Evolutionary conservation across 2,888 invertebrate genomes (phyloP), one percentile per base, ranked within the genome.

Genomic region (Spialia ferax): DNA sequence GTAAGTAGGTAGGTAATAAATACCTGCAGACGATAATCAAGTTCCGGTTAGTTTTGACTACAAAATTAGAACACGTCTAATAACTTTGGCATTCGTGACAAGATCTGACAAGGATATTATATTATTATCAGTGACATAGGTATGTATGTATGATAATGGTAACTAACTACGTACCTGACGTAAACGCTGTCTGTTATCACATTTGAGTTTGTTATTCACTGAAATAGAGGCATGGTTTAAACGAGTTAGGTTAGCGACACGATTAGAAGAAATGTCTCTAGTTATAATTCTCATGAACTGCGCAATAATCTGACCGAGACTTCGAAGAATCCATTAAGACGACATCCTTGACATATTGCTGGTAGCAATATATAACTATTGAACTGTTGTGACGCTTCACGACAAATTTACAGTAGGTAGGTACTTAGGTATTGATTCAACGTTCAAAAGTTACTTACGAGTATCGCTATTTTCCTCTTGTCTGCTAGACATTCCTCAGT

Each of bases 281-380:
- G 52, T 20, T 35, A 22, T n/a, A 67, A 54, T 61, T 60, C 61
- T 48, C 48, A 56, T 48, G 83, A 86, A 91, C 88, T 91, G 88
- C 89, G 90, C 88, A 89, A 81, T 88, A 87, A 81, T 83, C 77
- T 74, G 80, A 73, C 74, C 79, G 78, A 79, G 78, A 82, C 83
- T 88, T 86, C 85, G 79, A 81, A 77, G 87, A 88, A 88, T 82
- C 83, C 83, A 86, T 86, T 86, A 87, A 80, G 79, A 79, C 78
- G 81, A 79, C 83, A 85, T 88, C 86, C 85, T 87, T 85, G 86
- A 84, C 83, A 85, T 81, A 80, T 82, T 75, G 79, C 81, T 81
- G 77, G 78, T 48, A 64, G 56, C 79, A n/a, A n/a, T n/a, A n/a
- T 23, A 59, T 65, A 57, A 55, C 50, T 63, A 55, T 56, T 18